Conservation (phyloP, 2,888 invertebrate species). For the Leptinotarsa rubiginosa region DNA sequence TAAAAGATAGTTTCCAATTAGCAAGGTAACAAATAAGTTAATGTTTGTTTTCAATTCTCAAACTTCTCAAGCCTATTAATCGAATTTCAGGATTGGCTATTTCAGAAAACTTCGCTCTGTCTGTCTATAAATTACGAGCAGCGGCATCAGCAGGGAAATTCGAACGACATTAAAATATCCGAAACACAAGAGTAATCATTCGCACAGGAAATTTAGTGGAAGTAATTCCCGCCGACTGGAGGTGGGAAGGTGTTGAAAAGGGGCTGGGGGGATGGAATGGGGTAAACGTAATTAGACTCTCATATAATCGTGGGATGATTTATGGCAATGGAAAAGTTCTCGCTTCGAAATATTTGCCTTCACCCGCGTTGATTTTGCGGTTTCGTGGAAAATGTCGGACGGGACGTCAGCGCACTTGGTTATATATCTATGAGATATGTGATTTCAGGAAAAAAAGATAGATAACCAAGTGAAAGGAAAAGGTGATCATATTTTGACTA, state of each 20-base stretch:
- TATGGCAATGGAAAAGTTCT: slow-evolving; percentile 9
- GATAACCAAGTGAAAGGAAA: no score
- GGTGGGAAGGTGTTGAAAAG: not conserved
- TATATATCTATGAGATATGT: no score
- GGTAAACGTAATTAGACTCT: slow-evolving; percentile 24
- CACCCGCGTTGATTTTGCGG: not conserved
- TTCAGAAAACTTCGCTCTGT: not conserved
- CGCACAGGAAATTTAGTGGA: slow-evolving; percentile 32
- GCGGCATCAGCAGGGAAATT: not conserved
- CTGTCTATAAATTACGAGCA: not conserved
- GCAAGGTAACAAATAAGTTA: no score
- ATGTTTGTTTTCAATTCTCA: no score
- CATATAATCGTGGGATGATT: slow-evolving; percentile 22
- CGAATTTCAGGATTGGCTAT: no score
- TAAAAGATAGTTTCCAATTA: no score
- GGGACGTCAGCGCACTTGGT: not conserved
- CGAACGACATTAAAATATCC: slow-evolving; percentile 9
- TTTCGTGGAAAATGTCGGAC: not conserved
- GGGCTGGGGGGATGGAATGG: not conserved
- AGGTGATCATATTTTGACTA: no score
- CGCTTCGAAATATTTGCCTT: not conserved
- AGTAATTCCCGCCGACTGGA: slow-evolving; percentile 22
- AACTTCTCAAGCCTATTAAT: no score
- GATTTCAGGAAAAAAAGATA: no score
- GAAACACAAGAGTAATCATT: slow-evolving; percentile 30